Percentiles rank a stretch among this genome's conserved stretches.
Evolutionary conservation across 2,888 invertebrate species (phyloP).

Genomic region (Clitarchus hookeri): DNA sequence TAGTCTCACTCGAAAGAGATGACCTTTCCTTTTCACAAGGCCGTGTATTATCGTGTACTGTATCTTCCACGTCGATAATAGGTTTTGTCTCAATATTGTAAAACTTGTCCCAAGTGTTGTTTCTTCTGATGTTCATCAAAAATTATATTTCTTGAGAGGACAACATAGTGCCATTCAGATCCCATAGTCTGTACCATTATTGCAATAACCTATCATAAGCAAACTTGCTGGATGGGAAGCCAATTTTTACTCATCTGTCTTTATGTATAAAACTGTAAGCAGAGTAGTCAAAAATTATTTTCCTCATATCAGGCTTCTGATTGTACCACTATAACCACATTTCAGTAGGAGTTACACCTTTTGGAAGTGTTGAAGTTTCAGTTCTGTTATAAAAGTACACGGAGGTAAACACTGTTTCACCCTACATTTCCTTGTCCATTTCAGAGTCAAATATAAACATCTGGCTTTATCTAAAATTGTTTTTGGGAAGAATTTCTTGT

Average conservation of each 20-base stretch:
- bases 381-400: background rate
- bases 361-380: background rate
- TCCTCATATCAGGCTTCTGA: background rate
- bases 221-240: background rate
- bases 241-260: background rate
- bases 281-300: background rate
- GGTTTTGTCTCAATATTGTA: too few relatives aligned
- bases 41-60: too few relatives aligned
- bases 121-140: too few relatives aligned
- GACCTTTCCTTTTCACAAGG: too few relatives aligned
- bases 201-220: background rate
- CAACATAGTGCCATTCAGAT: background rate
- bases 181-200: conserved; percentile 5
- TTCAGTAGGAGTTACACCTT: background rate
- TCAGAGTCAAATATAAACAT: background rate
- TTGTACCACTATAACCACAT: background rate
- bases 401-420: background rate
- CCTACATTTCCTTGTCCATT: conserved; percentile 5
- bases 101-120: too few relatives aligned
- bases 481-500: conserved; percentile 3
- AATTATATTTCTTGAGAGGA: too few relatives aligned
- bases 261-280: background rate
- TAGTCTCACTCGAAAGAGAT: background rate
- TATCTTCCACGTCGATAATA: too few relatives aligned
- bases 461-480: background rate